phyloP scores from a whole-genome alignment of 2,113 vertebrate genomes.

The Alosa alosa region DNA sequence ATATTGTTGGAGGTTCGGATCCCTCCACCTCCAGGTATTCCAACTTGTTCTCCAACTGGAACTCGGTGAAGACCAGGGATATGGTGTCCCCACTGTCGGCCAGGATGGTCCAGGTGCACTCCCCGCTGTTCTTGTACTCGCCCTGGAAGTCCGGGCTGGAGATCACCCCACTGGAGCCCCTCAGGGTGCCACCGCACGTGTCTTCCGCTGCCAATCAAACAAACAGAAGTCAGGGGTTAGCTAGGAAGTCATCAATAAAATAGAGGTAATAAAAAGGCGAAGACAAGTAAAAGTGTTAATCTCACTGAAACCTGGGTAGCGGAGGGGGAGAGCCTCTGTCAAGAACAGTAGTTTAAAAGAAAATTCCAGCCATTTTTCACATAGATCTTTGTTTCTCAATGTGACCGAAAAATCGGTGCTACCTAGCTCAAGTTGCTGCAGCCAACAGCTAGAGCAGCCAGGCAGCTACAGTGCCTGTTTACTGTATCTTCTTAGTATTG shows the following conservation, averaged over 20 bases:
- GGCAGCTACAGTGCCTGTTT: too few species aligned
- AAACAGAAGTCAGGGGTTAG: neutral
- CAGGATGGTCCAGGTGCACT: slow-evolving; percentile 96
- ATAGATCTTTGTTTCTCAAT: too few species aligned
- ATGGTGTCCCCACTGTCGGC: slow-evolving; percentile 96
- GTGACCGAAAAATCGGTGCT: too few species aligned
- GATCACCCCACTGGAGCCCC: slow-evolving; percentile 91
- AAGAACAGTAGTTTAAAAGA: too few species aligned
- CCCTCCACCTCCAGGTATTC: slow-evolving; percentile 94
- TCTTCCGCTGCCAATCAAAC: slow-evolving; percentile 80
- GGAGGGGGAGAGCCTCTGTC: too few species aligned
- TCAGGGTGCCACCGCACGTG: slow-evolving; percentile 89
- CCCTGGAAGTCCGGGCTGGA: slow-evolving; percentile 88
- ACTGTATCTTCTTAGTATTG: too few species aligned
- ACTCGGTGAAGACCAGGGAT: slow-evolving; percentile 92
- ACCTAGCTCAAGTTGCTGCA: too few species aligned
- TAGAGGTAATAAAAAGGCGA: too few species aligned
- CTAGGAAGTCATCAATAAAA: neutral
- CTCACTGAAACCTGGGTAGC: too few species aligned
- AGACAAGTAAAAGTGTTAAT: too few species aligned
- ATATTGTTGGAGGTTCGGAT: slow-evolving; percentile 87
- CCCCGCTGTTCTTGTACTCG: slow-evolving; percentile 84
- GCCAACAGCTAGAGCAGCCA: too few species aligned
- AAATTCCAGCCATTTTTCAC: too few species aligned
- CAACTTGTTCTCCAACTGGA: slow-evolving; percentile 92